A percentile compares a stretch with the other conserved stretches of the same genome.
These are phyloP conservation scores for Zoanthus sansibaricus DNA, from an alignment of 92 coral and sea anemone species.

Conservation along the genomic window DNA sequence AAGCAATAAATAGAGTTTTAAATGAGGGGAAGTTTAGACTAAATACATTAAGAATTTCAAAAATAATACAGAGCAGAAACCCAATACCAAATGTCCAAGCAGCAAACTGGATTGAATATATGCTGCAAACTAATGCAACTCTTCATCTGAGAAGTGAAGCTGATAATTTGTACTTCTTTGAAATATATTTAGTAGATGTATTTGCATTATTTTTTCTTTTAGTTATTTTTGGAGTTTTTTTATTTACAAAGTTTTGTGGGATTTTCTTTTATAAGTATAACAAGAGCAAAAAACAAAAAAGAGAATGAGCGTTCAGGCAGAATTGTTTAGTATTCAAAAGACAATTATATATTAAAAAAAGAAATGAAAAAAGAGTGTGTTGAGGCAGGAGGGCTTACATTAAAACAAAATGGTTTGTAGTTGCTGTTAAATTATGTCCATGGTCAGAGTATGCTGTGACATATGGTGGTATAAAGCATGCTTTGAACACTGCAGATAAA, in stretches of 20 bases:
- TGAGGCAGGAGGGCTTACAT: no score
- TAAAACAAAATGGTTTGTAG: no score
- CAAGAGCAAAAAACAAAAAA: conserved; percentile 1
- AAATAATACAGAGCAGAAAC: conserved; percentile 62
- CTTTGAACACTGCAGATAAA: no score
- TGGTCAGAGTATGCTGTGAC: no score
- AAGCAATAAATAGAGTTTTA: conserved; percentile 63
- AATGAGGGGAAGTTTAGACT: conserved; percentile 47
- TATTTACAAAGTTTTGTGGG: background rate
- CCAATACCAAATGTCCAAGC: conserved; percentile 78
- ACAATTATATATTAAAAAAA: no score
- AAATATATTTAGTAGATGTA: conserved; percentile 78
- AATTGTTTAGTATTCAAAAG: no score
- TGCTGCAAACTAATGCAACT: conserved; percentile 70
- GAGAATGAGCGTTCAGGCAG: background rate
- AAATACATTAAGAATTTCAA: conserved; percentile 60
- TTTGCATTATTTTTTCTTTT: conserved; percentile 19
- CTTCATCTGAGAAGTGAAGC: conserved; percentile 80
- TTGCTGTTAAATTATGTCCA: no score
- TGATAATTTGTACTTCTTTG: conserved; percentile 66
- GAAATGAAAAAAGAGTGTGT: no score
- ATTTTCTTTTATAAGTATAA: background rate
- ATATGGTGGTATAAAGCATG: no score
- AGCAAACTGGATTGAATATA: conserved; percentile 91
- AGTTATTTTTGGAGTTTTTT: background rate